phyloP scores from a whole-genome alignment of 2,888 invertebrate genomes.

The Phlogophora meticulosa region DNA sequence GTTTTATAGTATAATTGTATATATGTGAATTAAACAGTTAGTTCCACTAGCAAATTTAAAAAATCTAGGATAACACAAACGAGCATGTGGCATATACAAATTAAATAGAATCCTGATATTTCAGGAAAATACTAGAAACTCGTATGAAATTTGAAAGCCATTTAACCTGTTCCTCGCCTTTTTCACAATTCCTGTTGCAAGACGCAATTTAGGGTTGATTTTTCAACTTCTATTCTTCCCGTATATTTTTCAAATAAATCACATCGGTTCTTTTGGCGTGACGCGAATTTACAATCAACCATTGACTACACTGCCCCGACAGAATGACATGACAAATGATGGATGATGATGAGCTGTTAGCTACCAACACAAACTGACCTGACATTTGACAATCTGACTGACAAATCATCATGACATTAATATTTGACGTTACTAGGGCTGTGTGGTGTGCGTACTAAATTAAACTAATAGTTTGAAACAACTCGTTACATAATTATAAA shows the following conservation, averaged over 20 bases:
- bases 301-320: slow-evolving; percentile 28
- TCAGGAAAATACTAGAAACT: neutral
- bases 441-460: slow-evolving; percentile 2
- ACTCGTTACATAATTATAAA: too few relatives aligned
- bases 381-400: neutral
- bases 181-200: neutral
- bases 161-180: slow-evolving; percentile 20
- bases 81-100: neutral
- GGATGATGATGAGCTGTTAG: neutral
- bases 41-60: too few relatives aligned
- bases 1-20: too few relatives aligned
- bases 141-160: neutral
- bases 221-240: slow-evolving; percentile 3
- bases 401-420: slow-evolving; percentile 24
- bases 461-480: neutral
- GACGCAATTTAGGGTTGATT: neutral
- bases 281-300: slow-evolving; percentile 11
- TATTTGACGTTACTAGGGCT: slow-evolving; percentile 29
- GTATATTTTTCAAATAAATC: slow-evolving; percentile 7
- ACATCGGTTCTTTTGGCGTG: slow-evolving; percentile 27
- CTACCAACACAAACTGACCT: too few relatives aligned
- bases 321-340: slow-evolving; percentile 19
- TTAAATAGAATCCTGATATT: slow-evolving; percentile 7
- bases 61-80: slow-evolving; percentile 13
- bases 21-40: too few relatives aligned